A percentile compares a stretch with the other conserved stretches of the same genome.
Evolutionary conservation across 53 echinoderm and acorn worm species (phyloP).

Genomic region (Mesocentrotus franciscanus): DNA sequence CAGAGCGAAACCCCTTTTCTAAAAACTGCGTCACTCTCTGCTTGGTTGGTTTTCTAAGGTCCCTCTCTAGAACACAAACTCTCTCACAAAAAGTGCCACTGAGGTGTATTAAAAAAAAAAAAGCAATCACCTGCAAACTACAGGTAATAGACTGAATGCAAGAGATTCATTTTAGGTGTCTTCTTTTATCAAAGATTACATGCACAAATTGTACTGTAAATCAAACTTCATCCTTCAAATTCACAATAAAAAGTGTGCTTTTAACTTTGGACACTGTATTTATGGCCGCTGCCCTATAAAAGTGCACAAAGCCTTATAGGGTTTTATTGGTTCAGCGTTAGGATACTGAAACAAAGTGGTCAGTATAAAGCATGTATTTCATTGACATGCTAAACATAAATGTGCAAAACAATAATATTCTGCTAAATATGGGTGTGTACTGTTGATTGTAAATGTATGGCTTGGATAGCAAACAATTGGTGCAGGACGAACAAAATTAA

Average conservation of each 20-base stretch:
- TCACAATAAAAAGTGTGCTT: neutral
- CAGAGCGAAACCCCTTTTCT: neutral
- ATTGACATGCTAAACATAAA: neutral
- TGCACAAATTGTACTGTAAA: neutral
- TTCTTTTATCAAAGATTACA: neutral
- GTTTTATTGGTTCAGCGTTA: neutral
- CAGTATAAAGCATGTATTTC: neutral
- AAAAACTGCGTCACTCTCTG: neutral
- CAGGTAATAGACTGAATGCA: neutral
- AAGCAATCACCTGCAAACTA: neutral
- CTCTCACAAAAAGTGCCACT: neutral
- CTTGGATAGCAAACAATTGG: too few species aligned
- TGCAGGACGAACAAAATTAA: too few species aligned
- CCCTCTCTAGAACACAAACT: neutral
- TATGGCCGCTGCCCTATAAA: neutral
- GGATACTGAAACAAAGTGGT: neutral
- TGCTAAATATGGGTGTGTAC: too few species aligned
- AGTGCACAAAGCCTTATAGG: neutral
- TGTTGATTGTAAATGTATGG: too few species aligned
- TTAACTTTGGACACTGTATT: neutral
- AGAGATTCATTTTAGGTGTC: neutral
- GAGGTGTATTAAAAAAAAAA: neutral
- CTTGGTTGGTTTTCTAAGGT: neutral
- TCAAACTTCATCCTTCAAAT: neutral
- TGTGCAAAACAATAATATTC: neutral